phyloP scores from a whole-genome alignment of 2,113 vertebrate genomes.

The Uropsilus gracilis region DNA sequence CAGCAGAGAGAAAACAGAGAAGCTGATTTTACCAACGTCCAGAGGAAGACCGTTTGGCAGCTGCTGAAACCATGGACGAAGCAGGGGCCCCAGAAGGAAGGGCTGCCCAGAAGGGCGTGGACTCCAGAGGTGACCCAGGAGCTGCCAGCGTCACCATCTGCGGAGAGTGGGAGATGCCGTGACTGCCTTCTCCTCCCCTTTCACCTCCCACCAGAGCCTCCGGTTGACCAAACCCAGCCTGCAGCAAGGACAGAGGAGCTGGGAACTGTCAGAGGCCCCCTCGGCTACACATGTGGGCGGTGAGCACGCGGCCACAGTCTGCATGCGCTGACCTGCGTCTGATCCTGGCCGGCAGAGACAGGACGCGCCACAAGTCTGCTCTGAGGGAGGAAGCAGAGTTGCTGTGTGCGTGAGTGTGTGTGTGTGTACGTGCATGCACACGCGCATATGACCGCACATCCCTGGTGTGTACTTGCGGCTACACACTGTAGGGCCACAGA shows the following conservation, averaged over 20 bases:
- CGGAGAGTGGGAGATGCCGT: neutral
- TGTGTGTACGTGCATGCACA: too few species aligned
- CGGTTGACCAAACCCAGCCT: neutral
- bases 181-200: neutral
- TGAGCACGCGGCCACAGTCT: neutral
- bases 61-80: neutral
- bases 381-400: too few species aligned
- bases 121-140: neutral
- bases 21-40: neutral
- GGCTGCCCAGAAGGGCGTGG: neutral
- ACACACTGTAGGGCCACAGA: neutral
- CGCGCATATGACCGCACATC: too few species aligned
- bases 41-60: neutral
- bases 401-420: neutral
- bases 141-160: neutral
- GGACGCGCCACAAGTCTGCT: neutral
- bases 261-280: neutral
- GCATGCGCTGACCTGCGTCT: accelerated
- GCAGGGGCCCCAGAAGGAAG: neutral
- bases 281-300: too few species aligned
- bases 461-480: neutral
- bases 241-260: neutral
- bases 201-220: neutral
- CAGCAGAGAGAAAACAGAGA: neutral
- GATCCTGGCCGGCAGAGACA: too few species aligned